A percentile compares a stretch with the other conserved stretches of the same genome.
phyloP scores from a whole-genome alignment of 2,888 invertebrate genomes.

The Andrena flavipes region DNA sequence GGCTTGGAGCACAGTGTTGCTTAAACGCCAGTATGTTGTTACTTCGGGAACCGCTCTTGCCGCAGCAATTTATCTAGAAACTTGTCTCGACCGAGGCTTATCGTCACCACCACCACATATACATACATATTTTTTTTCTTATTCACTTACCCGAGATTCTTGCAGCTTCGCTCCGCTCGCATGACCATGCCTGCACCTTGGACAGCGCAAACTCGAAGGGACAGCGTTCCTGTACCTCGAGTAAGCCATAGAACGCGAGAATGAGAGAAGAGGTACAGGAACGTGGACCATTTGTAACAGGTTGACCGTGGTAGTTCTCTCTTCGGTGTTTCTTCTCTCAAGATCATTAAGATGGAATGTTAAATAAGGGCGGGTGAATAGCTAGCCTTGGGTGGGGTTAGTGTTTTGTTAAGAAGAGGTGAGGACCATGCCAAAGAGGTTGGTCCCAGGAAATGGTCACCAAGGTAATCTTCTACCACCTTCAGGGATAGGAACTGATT shows the following conservation, averaged over 20 bases:
- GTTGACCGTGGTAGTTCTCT: constrained; percentile 25
- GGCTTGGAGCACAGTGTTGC: constrained; percentile 63
- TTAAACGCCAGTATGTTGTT: constrained; percentile 56
- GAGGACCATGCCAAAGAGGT: too few relatives aligned
- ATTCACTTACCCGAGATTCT: constrained; percentile 64
- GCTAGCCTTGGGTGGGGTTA: too few relatives aligned
- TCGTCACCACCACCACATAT: constrained; percentile 41
- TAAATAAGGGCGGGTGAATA: too few relatives aligned
- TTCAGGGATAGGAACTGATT: too few relatives aligned
- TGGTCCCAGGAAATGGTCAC: too few relatives aligned
- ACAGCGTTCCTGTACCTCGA: constrained; percentile 29
- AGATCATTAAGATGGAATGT: not conserved
- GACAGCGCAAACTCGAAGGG: constrained; percentile 15
- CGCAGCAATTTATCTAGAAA: constrained; percentile 38
- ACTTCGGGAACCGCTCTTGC: constrained; percentile 44
- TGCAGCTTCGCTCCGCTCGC: constrained; percentile 67
- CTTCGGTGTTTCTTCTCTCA: not conserved
- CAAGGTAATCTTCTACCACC: too few relatives aligned
- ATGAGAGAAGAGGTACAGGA: not conserved
- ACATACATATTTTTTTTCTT: constrained; percentile 27
- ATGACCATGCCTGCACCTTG: constrained; percentile 71
- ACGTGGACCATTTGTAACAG: constrained; percentile 8
- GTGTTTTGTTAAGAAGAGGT: too few relatives aligned
- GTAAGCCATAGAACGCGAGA: constrained; percentile 2
- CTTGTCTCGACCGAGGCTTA: constrained; percentile 43